Evolutionary conservation across 2,888 invertebrate species (phyloP), one percentile per base, ranked within the genome.

Genomic region (Pecten maximus): DNA sequence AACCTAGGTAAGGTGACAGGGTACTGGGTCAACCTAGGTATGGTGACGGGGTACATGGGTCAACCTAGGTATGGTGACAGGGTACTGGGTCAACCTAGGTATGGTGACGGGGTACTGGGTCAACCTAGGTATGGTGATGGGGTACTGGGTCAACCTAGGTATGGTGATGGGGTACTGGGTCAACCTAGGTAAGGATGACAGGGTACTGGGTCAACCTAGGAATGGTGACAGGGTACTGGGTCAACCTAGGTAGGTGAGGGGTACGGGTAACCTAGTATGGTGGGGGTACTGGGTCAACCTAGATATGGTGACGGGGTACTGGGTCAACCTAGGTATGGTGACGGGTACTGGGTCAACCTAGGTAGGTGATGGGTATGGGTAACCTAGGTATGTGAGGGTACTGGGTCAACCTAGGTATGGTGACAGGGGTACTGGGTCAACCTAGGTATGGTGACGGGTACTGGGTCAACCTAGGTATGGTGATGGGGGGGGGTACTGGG

Each of bases 301-400:
- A 2, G 54, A 23, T 54, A 54, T n/a, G n/a, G 54, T 23, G 2
- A 54, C 19, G 54, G 54, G 54, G 54, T 54, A 54, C 54, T 54
- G n/a, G 54, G 54, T 54, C 6, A 54, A 54, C 48, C 2, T 54
- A 19, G 54, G 54, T 54, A 54, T n/a, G n/a, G 54, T 23, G 2
- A 54, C 44, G 23, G 54, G 2, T 54, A 54, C 54, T 54, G 23
- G 54, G 54, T 54, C 6, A 54, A 54, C 54, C n/a, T 54, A 23
- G n/a, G 54, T 54, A 54, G n/a, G 54, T 23, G 2, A 54, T 97
- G 93, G 97, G 39, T 96, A 96, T 97, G 97, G 97, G 94, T 97
- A 97, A 97, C 93, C 93, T 97, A 40, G 97, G 96, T 97, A 91
- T 39, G 19, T 39, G 15, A 16, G 87, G 87, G 28, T n/a, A 88